Conservation (phyloP, 1,140 invertebrate genomes). For the Psilanteris sp. region DNA sequence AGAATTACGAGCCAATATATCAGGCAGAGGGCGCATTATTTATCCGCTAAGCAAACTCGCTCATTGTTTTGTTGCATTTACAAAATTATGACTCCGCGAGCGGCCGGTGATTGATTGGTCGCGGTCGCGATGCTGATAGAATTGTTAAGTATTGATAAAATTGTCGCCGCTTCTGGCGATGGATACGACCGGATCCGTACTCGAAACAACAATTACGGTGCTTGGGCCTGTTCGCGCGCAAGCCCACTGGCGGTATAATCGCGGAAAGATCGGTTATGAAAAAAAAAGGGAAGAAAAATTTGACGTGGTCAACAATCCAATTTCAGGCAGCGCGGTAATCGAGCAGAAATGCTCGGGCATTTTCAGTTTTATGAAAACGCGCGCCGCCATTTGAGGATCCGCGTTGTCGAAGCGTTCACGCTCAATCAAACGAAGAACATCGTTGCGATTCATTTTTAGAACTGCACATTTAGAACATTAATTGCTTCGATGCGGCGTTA, state of each 20-base stretch:
- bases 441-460: slow-evolving; percentile 26
- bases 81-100: too few species aligned
- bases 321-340: slow-evolving; percentile 22
- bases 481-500: slow-evolving; percentile 21
- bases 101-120: too few species aligned
- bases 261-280: slow-evolving; percentile 30
- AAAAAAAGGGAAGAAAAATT: slow-evolving; percentile 23
- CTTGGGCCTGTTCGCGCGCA: background rate
- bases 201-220: background rate
- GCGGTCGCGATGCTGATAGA: too few species aligned
- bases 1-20: slow-evolving; percentile 36
- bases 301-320: slow-evolving; percentile 40
- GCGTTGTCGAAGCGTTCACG: slow-evolving; percentile 17
- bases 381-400: slow-evolving; percentile 14
- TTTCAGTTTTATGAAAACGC: slow-evolving; percentile 23
- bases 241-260: slow-evolving; percentile 4
- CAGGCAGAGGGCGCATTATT: slow-evolving; percentile 4
- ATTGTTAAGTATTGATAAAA: background rate
- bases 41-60: slow-evolving; percentile 9
- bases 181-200: background rate
- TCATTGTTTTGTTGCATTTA: too few species aligned
- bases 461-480: slow-evolving; percentile 41
- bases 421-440: slow-evolving; percentile 13
- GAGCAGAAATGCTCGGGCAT: slow-evolving; percentile 16
- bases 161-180: background rate